phyloP scores from a whole-genome alignment of 2,888 invertebrate genomes.

The Thumatha senex region DNA sequence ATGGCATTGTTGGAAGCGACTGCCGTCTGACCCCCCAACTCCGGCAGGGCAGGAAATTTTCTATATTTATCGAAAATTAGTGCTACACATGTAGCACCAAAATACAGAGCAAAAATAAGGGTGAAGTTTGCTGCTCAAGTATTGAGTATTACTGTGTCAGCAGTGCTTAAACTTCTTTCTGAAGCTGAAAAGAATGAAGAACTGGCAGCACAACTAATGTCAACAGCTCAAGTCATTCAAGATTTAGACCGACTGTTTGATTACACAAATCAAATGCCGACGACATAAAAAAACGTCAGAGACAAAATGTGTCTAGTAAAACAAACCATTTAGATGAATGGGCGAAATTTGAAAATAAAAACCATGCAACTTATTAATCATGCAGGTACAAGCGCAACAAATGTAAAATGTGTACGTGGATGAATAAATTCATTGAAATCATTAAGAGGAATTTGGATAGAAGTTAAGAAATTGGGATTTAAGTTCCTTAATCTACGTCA shows the following conservation, averaged over 20 bases:
- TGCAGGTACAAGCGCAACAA: background rate
- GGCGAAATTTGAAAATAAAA: background rate
- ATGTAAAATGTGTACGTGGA: background rate
- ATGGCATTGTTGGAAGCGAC: no score
- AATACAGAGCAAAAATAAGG: background rate
- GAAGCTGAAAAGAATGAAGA: background rate
- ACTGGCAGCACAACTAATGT: background rate
- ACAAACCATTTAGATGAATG: background rate
- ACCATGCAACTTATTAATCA: background rate
- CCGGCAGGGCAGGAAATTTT: no score
- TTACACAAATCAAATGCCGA: background rate
- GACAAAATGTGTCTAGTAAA: background rate
- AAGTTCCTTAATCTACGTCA: constrained; percentile 10
- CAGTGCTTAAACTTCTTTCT: background rate
- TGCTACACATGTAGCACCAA: background rate
- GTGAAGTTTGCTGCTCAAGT: background rate
- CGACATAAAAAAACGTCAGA: background rate
- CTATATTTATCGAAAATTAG: no score
- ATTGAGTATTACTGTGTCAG: background rate
- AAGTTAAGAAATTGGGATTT: constrained; percentile 1
- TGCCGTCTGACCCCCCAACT: no score
- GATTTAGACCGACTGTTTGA: background rate
- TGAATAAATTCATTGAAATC: background rate
- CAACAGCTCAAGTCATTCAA: background rate
- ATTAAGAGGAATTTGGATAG: background rate